phyloP scores from a whole-genome alignment of 2,797 vertebrate genomes.

The Lepus townsendii region DNA sequence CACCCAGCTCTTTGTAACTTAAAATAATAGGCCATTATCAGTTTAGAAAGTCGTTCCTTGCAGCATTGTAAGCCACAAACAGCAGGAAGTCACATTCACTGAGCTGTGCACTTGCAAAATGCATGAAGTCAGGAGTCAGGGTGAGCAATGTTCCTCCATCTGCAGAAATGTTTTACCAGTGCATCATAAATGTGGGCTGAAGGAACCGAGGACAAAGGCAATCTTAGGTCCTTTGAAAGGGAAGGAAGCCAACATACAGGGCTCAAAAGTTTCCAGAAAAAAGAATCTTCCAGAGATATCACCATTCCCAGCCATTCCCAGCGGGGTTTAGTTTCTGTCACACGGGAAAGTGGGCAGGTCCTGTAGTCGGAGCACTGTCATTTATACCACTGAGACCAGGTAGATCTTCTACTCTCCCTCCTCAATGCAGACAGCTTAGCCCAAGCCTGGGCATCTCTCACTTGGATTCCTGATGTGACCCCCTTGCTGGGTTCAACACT shows the following conservation, averaged over 20 bases:
- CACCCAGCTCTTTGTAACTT: slow-evolving; percentile 56
- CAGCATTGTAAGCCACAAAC: slow-evolving; percentile 45
- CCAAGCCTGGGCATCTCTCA: neutral
- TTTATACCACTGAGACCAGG: neutral
- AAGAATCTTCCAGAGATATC: neutral
- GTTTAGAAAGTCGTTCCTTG: slow-evolving; percentile 58
- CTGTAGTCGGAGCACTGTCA: neutral
- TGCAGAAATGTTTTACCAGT: slow-evolving; percentile 45
- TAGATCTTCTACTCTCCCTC: neutral
- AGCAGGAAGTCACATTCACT: slow-evolving; percentile 65
- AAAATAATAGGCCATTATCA: slow-evolving; percentile 73
- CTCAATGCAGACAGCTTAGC: neutral
- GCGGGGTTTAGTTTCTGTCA: neutral
- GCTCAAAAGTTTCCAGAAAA: slow-evolving; percentile 25
- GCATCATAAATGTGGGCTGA: slow-evolving; percentile 40
- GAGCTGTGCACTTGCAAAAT: slow-evolving; percentile 68
- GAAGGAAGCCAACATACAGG: neutral
- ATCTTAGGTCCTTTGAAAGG: slow-evolving; percentile 37
- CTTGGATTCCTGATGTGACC: neutral
- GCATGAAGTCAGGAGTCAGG: slow-evolving; percentile 56
- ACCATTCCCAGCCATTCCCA: slow-evolving; percentile 15
- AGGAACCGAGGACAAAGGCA: slow-evolving; percentile 34
- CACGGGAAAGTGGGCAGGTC: neutral
- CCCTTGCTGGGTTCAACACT: neutral
- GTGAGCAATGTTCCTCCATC: slow-evolving; percentile 26